Evolutionary conservation across 2,113 vertebrate species (phyloP).

Genomic region (Paralichthys olivaceus): DNA sequence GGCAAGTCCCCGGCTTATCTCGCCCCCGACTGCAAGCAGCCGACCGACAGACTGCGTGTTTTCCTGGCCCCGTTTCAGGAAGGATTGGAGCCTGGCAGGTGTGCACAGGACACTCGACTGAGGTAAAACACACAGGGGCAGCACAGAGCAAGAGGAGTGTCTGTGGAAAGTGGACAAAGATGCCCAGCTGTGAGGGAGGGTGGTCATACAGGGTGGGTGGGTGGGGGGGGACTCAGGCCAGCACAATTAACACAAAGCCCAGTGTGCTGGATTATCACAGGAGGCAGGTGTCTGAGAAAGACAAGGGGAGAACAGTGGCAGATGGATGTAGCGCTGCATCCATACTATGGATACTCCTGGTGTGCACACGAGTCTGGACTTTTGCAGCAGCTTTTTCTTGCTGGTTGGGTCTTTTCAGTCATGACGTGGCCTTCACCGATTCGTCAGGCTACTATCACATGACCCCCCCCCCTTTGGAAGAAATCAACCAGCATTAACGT

Average conservation of each 20-base stretch:
- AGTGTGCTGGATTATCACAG: slow-evolving; percentile 48
- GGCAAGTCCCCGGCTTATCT: slow-evolving; percentile 65
- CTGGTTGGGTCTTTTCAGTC: no score
- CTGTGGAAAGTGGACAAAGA: slow-evolving; percentile 54
- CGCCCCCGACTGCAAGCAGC: slow-evolving; percentile 32
- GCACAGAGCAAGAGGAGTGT: slow-evolving; percentile 15
- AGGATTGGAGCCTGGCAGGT: slow-evolving; percentile 46
- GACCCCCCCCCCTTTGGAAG: no score
- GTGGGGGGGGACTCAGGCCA: slow-evolving; percentile 20
- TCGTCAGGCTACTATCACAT: no score
- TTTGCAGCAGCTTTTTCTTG: no score
- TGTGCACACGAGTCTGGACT: no score
- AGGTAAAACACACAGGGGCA: slow-evolving; percentile 26
- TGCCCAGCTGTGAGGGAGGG: slow-evolving; percentile 35
- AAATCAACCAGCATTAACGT: no score
- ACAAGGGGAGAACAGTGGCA: slow-evolving; percentile 49
- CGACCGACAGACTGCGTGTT: slow-evolving; percentile 15
- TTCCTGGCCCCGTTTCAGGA: slow-evolving; percentile 46
- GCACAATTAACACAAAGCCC: slow-evolving; percentile 55
- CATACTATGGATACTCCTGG: not conserved
- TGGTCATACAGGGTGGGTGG: not conserved
- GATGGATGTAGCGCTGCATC: slow-evolving; percentile 50
- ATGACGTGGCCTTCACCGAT: no score
- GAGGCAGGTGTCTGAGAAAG: slow-evolving; percentile 66
- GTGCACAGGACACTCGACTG: slow-evolving; percentile 49